Percentiles rank a stretch among this genome's conserved stretches.
These are phyloP conservation scores for Rissa tridactyla DNA, from an alignment of 2,113 vertebrate species.

Conservation along the genomic window DNA sequence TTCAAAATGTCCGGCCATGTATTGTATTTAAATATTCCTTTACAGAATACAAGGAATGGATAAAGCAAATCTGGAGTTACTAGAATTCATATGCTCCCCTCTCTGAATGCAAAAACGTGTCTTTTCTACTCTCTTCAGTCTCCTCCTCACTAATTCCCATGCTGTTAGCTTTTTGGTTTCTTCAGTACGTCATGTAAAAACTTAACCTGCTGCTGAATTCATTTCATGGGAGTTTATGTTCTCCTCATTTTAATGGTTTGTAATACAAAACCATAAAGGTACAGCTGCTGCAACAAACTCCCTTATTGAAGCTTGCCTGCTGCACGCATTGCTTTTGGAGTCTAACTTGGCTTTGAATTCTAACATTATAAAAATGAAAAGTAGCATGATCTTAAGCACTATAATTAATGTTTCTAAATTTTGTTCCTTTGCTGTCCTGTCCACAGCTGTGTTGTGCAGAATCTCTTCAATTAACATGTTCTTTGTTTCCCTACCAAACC, in stretches of 20 bases:
- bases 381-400: not conserved
- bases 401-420: not conserved
- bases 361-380: not conserved
- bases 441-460: not conserved
- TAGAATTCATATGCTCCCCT: not conserved
- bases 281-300: not conserved
- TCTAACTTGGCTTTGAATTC: not conserved
- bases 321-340: not conserved
- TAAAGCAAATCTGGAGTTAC: not conserved
- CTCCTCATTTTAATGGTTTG: not conserved
- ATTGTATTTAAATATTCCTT: not conserved
- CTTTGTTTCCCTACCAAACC: not conserved
- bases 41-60: not conserved
- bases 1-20: not conserved
- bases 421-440: not conserved
- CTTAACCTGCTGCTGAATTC: not conserved
- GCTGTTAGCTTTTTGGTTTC: not conserved
- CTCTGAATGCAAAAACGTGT: not conserved
- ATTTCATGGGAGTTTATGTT: not conserved
- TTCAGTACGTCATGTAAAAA: not conserved
- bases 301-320: not conserved
- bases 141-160: not conserved
- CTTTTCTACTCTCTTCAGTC: not conserved
- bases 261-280: not conserved
- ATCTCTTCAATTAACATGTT: not conserved